Base-by-base conservation (phyloP, 2,888 invertebrate species). In the Trileptium ribeirensis region DNA sequence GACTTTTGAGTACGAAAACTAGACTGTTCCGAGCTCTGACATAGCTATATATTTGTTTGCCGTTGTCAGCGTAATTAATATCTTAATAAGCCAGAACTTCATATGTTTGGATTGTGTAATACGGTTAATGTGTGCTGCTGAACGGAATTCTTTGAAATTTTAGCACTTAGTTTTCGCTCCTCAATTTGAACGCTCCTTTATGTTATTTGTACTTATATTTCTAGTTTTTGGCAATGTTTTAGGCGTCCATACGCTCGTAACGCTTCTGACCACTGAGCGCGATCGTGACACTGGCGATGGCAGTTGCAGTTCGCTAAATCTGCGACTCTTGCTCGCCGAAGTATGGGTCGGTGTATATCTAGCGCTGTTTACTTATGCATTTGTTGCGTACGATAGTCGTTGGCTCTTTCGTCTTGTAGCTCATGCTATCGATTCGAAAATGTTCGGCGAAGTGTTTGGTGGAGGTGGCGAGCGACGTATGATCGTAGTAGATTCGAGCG, bases 261-360 rank as follows among this genome's bases (percentile, higher is more conserved):
- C 96, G 0, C 91, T 99, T 67, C 90, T 99, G 2, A 94, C 95
- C 0, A 92, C 96, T 34, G 97, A 97, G 86, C 95, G 96, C 84
- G 98, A 99, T 87, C 95, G 96, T 87, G 51, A 51, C 24, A 24
- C 8, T 15, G 51, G 51, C 8, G n/a, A n/a, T n/a, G n/a, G n/a
- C n/a, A n/a, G n/a, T n/a, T n/a, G n/a, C n/a, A n/a, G n/a, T n/a
- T 8, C 51, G 8, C 51, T 51, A 51, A 93, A 87, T 74, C 91
- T 99, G 78, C 94, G 94, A 85, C 94, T 97, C 36, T 91, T 99
- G 15, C 91, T 99, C 33, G 94, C 95, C 81, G 98, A 99, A 89
- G 93, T 96, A 0, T 96, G 97, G 89, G 93, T 96, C 33, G 94
- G 96, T 0, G 95, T 97, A 2, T 97, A 94, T 89, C 92, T 96